Base-by-base conservation (phyloP, 2,797 vertebrate genomes). In the Dipus sagitta region DNA sequence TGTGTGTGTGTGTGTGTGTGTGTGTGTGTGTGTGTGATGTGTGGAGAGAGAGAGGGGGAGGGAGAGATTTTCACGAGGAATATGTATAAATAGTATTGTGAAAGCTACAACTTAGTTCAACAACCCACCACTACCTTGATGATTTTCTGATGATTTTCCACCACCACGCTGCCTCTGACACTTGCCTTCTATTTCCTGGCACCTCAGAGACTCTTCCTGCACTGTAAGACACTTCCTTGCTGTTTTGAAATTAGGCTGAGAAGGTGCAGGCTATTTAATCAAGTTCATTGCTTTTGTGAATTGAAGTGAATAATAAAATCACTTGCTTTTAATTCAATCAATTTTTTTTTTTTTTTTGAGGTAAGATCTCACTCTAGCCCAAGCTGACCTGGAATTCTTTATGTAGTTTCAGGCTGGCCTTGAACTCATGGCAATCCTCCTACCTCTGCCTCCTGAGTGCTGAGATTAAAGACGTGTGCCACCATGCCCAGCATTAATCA, bases 181-280 rank as follows among this genome's bases (percentile, higher is more conserved):
- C 32, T 78, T 64, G 8, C 20, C 54, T 38, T 75, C n/a, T 28
- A 60, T 18, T 18, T 86, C 92, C 82, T 86, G 58, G 62, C 76
- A 67, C 32, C 32, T 88, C 28, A 62, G 42, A 72, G 4, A 75
- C 3, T 54, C 91, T 83, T 81, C 68, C 30, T 88, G 8, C 70
- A 68, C 24, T 81, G 24, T 68, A 52, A 81, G 58, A 68, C 6
- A 34, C 28, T 79, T 91, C 60, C 23, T 24, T 88, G 17, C 1
- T 72, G 89, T 85, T 65, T 91, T 34, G 72, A 90, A 84, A 90
- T 58, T 32, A 62, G 32, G 17, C 38, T 85, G 77, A 91, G 64
- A 78, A 91, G 67, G 64, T 52, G 20, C 81, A 85, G 32, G 88
- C 92, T 47, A 91, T 76, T 91, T 91, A 32, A 88, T 92, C 84